A percentile compares a stretch with the other conserved stretches of the same genome.
Evolutionary conservation across 2,113 vertebrate genomes (phyloP).

Genomic region (Catharus minimus): DNA sequence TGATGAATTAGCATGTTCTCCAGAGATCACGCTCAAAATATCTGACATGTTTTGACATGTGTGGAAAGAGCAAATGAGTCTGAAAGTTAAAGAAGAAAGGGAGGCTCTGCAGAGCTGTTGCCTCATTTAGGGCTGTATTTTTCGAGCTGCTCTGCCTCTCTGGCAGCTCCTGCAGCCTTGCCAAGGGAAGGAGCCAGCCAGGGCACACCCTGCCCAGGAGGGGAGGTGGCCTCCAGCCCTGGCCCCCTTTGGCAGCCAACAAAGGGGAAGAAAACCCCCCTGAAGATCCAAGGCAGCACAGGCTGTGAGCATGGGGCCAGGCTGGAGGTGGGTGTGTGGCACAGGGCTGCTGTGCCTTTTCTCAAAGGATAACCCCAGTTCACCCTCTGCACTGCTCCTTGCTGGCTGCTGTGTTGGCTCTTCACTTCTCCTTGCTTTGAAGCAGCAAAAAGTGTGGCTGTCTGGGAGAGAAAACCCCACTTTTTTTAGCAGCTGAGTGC

Average conservation of each 20-base stretch:
- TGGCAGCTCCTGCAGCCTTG: neutral
- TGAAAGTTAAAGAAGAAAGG: slow-evolving; percentile 38
- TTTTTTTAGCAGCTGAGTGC: neutral
- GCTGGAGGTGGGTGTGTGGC: rapidly evolving
- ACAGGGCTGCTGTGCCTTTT: rapidly evolving
- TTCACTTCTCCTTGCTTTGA: neutral
- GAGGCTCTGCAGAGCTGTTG: neutral
- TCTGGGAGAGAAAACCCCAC: neutral
- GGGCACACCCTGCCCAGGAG: neutral
- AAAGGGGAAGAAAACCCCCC: neutral
- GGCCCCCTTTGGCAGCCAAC: neutral
- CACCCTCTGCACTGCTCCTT: neutral
- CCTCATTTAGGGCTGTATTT: neutral
- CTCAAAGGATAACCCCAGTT: neutral
- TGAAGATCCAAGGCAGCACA: neutral
- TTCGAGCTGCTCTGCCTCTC: neutral
- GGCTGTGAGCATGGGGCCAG: neutral
- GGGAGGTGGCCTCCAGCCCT: neutral
- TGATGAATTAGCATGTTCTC: slow-evolving; percentile 49
- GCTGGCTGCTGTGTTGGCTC: rapidly evolving
- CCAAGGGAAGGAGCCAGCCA: neutral
- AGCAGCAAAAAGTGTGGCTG: neutral
- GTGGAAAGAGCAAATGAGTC: slow-evolving; percentile 36
- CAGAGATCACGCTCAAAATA: slow-evolving; percentile 29
- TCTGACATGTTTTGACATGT: slow-evolving; percentile 56